Evolutionary conservation across 2,797 vertebrate species (phyloP).

Genomic region (Coendou prehensilis): DNA sequence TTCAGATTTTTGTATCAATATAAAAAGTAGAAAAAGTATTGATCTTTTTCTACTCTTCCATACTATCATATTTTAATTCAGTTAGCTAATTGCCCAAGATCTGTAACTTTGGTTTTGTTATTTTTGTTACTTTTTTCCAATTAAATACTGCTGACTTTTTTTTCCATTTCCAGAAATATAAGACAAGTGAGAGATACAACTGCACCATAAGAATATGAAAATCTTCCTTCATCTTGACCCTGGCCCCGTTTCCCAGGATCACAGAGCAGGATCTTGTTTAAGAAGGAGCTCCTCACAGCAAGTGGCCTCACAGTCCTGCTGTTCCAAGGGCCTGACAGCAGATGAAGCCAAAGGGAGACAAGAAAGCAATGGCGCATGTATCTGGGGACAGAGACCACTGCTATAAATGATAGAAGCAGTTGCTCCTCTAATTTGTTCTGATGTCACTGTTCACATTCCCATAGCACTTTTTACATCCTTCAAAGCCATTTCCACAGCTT

Average conservation of each 20-base stretch:
- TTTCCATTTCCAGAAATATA: conserved; percentile 40
- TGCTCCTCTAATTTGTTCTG: conserved; percentile 64
- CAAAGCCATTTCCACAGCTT: conserved; percentile 12
- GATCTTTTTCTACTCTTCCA: background rate
- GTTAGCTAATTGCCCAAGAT: conserved; percentile 49
- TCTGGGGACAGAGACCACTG: background rate
- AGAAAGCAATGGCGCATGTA: background rate
- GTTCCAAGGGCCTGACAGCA: background rate
- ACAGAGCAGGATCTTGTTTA: conserved; percentile 64
- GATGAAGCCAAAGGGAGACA: background rate
- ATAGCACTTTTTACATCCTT: conserved; percentile 29
- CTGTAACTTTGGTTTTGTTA: background rate
- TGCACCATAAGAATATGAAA: conserved; percentile 55
- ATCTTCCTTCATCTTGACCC: conserved; percentile 66
- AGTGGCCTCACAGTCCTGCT: background rate
- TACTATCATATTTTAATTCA: conserved; percentile 45
- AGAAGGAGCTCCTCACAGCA: conserved; percentile 55
- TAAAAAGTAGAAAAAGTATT: conserved; percentile 25
- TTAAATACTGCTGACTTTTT: conserved; percentile 63
- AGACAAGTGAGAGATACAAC: background rate
- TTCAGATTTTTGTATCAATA: conserved; percentile 66
- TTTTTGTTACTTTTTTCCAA: conserved; percentile 33
- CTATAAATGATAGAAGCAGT: background rate
- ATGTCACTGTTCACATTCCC: background rate
- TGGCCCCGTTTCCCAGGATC: conserved; percentile 45